Percentiles rank a stretch among this genome's conserved stretches.
phyloP scores from a whole-genome alignment of 2,113 vertebrate genomes.

The Triplophysa rosa region DNA sequence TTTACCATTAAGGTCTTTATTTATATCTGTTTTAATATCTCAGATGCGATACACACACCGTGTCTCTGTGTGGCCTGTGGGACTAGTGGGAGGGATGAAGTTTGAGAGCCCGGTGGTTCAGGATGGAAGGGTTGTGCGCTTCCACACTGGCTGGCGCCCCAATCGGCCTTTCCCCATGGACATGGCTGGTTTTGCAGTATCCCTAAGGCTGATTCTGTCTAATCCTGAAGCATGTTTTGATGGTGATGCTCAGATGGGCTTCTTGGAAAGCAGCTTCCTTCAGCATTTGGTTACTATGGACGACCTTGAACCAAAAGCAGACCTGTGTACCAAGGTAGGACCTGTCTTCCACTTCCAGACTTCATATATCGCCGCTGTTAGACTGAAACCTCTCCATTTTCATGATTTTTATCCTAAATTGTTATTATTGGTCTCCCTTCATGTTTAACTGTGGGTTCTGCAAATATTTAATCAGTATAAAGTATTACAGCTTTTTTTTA shows the following conservation, averaged over 20 bases:
- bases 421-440: no score
- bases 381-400: no score
- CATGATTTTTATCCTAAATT: no score
- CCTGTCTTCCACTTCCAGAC: neutral
- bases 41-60: conserved; percentile 86
- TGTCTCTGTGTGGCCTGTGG: conserved; percentile 90
- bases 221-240: conserved; percentile 82
- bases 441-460: no score
- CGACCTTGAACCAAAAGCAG: conserved; percentile 86
- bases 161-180: conserved; percentile 87
- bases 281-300: conserved; percentile 82
- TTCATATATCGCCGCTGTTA: neutral
- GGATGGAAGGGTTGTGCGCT: conserved; percentile 83
- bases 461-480: no score
- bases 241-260: conserved; percentile 81
- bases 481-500: no score
- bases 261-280: conserved; percentile 88
- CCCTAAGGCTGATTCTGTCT: conserved; percentile 78
- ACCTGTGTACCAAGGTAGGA: conserved; percentile 83
- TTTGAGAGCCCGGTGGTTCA: conserved; percentile 86
- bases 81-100: conserved; percentile 87
- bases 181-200: conserved; percentile 89
- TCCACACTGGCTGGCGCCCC: conserved; percentile 89
- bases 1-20: no score
- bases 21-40: neutral